Conservation (phyloP, 2,797 vertebrate genomes). For the Chiroxiphia lanceolata region DNA sequence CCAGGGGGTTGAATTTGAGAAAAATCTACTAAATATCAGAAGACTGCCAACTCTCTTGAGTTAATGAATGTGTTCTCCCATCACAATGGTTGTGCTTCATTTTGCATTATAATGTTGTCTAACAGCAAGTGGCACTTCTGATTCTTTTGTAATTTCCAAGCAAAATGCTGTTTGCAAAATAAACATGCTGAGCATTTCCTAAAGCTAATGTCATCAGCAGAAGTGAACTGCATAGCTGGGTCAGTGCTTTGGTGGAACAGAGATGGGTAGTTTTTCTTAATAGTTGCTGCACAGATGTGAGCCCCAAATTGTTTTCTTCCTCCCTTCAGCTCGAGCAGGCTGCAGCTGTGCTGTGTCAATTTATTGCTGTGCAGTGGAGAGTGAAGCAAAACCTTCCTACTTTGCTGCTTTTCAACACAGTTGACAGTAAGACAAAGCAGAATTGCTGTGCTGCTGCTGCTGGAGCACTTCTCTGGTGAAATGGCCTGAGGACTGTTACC, state of each 20-base stretch:
- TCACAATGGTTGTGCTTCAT: constrained; percentile 64
- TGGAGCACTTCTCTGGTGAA: background rate
- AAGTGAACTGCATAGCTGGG: constrained; percentile 7
- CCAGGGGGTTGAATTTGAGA: background rate
- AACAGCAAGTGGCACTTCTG: constrained; percentile 68
- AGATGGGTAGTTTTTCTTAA: background rate
- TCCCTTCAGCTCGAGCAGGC: background rate
- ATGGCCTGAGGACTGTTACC: background rate
- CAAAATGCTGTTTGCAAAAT: constrained; percentile 64
- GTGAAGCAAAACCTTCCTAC: constrained; percentile 10
- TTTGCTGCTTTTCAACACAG: background rate
- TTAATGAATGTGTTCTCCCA: constrained; percentile 61
- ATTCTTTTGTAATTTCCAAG: constrained; percentile 61
- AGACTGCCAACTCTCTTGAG: constrained; percentile 59
- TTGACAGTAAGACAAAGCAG: background rate
- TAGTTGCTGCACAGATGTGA: constrained; percentile 15
- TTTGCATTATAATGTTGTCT: constrained; percentile 67
- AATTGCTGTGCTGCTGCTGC: background rate
- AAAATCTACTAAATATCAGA: constrained; percentile 39
- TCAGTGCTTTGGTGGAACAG: background rate
- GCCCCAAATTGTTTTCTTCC: constrained; percentile 10
- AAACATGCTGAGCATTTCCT: constrained; percentile 48
- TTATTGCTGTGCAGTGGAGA: background rate
- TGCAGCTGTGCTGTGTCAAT: constrained; percentile 21
- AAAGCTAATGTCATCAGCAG: constrained; percentile 23